Percentiles rank a stretch among this genome's conserved stretches.
phyloP scores from a whole-genome alignment of 2,113 vertebrate species.

The Macroglossus sobrinus region DNA sequence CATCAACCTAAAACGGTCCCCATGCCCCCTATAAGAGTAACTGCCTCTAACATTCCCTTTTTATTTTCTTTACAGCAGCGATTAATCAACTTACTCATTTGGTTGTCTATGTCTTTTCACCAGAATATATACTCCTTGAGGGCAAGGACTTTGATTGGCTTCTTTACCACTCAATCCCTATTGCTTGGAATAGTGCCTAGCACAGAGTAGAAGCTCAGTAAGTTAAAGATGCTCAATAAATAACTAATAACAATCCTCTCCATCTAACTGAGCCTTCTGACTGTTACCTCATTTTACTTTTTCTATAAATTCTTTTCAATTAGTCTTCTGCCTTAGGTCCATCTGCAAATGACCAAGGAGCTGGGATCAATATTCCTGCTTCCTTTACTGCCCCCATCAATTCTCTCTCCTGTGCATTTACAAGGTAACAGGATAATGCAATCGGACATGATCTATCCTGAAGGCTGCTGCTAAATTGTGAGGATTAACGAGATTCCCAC shows the following conservation, averaged over 20 bases:
- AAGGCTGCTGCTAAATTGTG: neutral
- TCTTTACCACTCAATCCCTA: neutral
- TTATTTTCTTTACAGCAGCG: neutral
- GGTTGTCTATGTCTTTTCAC: neutral
- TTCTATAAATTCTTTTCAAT: neutral
- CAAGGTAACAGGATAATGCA: neutral
- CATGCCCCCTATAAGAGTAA: too few relatives aligned
- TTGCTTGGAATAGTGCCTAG: neutral
- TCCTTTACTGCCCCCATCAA: neutral
- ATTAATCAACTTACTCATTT: neutral
- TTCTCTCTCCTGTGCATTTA: neutral
- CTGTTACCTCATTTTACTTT: neutral
- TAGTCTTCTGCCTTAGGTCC: neutral
- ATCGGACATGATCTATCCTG: neutral
- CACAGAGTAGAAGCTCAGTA: neutral
- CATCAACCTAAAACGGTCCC: neutral
- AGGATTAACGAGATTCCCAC: neutral
- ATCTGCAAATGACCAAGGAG: neutral
- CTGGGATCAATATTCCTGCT: neutral
- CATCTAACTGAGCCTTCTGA: neutral
- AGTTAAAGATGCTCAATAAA: neutral
- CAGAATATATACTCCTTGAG: neutral
- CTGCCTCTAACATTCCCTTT: neutral
- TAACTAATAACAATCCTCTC: neutral
- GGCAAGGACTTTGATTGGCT: neutral